Conservation (phyloP, 64 coral and sea anemone genomes). For the Hydrozoanthus tunicans region DNA sequence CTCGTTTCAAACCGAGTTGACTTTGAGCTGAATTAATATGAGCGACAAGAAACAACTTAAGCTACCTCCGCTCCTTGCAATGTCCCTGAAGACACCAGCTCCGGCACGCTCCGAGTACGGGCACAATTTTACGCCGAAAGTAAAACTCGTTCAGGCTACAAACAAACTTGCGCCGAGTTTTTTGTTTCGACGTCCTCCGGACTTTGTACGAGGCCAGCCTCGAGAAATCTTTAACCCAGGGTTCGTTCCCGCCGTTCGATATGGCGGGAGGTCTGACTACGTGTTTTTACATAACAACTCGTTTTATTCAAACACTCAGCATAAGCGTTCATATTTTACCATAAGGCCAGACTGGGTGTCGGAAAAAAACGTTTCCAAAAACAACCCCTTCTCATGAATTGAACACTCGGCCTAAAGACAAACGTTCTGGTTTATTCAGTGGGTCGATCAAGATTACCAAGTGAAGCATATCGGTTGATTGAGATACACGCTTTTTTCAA, state of each 20-base stretch:
- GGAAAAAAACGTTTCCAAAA: slow-evolving; percentile 76
- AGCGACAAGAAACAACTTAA: slow-evolving; percentile 53
- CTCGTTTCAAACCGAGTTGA: neutral
- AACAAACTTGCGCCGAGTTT: slow-evolving; percentile 90
- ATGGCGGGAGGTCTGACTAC: slow-evolving; percentile 64
- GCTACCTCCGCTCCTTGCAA: slow-evolving; percentile 74
- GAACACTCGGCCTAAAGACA: too few species aligned
- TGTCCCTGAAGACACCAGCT: slow-evolving; percentile 52
- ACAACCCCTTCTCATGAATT: slow-evolving; percentile 80
- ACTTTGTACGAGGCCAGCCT: slow-evolving; percentile 64
- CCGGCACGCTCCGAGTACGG: slow-evolving; percentile 71
- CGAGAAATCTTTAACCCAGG: slow-evolving; percentile 43
- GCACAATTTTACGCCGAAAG: slow-evolving; percentile 76
- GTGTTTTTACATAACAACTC: slow-evolving; percentile 75
- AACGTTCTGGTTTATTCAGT: too few species aligned
- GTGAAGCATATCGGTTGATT: too few species aligned
- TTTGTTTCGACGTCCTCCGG: slow-evolving; percentile 67
- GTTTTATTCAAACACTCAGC: slow-evolving; percentile 66
- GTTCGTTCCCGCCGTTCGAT: slow-evolving; percentile 68
- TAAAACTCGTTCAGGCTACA: slow-evolving; percentile 60
- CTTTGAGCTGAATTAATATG: neutral
- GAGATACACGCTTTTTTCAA: too few species aligned
- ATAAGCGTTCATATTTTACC: slow-evolving; percentile 74
- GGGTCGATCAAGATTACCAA: too few species aligned
- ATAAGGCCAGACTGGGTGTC: slow-evolving; percentile 91